phyloP scores from a whole-genome alignment of 2,888 invertebrate genomes.

The Drosophila testacea region DNA sequence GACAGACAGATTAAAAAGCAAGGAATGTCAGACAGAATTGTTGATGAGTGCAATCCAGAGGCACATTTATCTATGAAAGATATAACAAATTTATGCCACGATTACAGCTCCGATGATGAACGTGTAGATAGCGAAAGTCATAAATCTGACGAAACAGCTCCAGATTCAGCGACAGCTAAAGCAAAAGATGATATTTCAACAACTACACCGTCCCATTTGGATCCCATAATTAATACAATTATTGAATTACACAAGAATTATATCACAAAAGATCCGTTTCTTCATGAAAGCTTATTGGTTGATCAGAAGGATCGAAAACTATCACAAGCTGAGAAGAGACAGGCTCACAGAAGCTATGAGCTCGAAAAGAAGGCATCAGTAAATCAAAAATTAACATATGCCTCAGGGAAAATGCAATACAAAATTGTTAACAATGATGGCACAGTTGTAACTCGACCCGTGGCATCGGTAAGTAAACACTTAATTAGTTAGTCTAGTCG shows the following conservation, averaged over 20 bases:
- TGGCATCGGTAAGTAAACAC: constrained; percentile 87
- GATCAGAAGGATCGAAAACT: constrained; percentile 98
- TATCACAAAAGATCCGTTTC: constrained; percentile 94
- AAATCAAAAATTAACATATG: constrained; percentile 87
- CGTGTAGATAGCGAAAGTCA: constrained; percentile 84
- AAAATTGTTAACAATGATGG: constrained; percentile 88
- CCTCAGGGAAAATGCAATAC: constrained; percentile 86
- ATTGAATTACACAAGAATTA: constrained; percentile 88
- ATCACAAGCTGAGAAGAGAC: constrained; percentile 95
- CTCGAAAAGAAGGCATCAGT: constrained; percentile 94
- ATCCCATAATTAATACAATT: constrained; percentile 92
- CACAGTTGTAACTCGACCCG: constrained; percentile 88
- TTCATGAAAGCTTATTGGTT: constrained; percentile 96
- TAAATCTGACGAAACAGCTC: constrained; percentile 31
- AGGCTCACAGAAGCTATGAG: constrained; percentile 96
- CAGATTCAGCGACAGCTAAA: not conserved
- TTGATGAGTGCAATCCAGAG: constrained; percentile 99
- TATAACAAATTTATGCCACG: constrained; percentile 94
- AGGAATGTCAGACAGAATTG: constrained; percentile 98
- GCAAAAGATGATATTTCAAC: not conserved
- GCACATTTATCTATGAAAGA: constrained; percentile 96
- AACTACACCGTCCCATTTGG: constrained; percentile 87
- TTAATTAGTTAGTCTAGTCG: too few relatives aligned
- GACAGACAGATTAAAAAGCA: constrained; percentile 99
- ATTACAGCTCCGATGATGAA: constrained; percentile 95